Percentiles rank a stretch among this genome's conserved stretches.
phyloP scores from a whole-genome alignment of 2,113 vertebrate genomes.

The Machaerirhynchus nigripectus region DNA sequence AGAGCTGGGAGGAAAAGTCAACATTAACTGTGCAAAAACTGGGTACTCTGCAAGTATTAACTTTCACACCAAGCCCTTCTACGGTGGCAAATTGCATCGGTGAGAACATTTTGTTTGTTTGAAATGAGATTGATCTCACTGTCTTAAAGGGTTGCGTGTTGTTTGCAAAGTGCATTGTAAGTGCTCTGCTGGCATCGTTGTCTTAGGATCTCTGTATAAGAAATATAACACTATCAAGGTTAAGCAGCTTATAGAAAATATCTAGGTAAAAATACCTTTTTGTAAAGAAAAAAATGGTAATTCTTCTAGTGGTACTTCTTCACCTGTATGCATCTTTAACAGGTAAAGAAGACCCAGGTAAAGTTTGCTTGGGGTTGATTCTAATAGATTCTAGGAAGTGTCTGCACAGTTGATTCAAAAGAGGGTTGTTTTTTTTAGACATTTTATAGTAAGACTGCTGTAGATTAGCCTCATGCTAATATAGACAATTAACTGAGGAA shows the following conservation, averaged over 20 bases:
- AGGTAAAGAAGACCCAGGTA: neutral
- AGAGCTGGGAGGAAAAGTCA: constrained; percentile 95
- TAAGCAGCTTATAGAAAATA: neutral
- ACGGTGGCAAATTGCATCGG: constrained; percentile 95
- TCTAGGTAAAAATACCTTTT: neutral
- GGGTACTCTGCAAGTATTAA: constrained; percentile 95
- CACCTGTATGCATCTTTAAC: neutral
- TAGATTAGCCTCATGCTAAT: neutral
- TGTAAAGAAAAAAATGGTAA: neutral
- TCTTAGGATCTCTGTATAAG: neutral
- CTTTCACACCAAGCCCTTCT: constrained; percentile 98
- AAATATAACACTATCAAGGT: neutral
- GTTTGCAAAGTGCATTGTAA: neutral
- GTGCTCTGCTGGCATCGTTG: neutral
- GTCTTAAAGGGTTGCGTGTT: neutral
- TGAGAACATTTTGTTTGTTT: constrained; percentile 52
- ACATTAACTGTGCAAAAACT: constrained; percentile 87
- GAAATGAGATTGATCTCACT: neutral
- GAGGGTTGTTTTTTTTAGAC: neutral
- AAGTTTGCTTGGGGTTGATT: neutral
- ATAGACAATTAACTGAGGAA: neutral
- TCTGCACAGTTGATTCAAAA: neutral
- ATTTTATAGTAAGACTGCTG: neutral
- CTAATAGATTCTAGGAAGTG: neutral
- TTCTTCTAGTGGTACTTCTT: neutral